phyloP scores from a whole-genome alignment of 2,888 invertebrate genomes.

The Orthonychiurus folsomi region DNA sequence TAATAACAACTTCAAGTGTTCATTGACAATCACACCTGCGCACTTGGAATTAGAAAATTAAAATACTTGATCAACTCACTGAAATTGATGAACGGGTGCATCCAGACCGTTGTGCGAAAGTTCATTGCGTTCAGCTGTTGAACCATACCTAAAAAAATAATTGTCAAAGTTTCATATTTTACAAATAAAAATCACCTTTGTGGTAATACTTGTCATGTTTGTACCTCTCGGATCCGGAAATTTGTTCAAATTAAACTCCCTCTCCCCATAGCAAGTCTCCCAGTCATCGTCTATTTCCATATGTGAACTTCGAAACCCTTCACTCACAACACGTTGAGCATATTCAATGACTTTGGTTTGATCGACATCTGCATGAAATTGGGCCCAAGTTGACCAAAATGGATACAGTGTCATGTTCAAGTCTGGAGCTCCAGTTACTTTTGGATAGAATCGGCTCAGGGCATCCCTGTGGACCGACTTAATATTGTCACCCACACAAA shows the following conservation, averaged over 20 bases:
- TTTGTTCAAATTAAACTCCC: slow-evolving; percentile 59
- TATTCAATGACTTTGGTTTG: slow-evolving; percentile 25
- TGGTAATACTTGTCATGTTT: neutral
- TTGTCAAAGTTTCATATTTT: slow-evolving; percentile 3
- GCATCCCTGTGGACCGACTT: slow-evolving; percentile 20
- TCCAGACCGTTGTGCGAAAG: slow-evolving; percentile 71
- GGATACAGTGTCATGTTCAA: slow-evolving; percentile 18
- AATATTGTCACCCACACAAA: slow-evolving; percentile 22
- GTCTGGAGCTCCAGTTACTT: slow-evolving; percentile 21
- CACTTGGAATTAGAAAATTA: too few species aligned
- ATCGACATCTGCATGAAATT: slow-evolving; percentile 18
- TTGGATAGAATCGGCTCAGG: slow-evolving; percentile 14
- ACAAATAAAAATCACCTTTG: neutral
- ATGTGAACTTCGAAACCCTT: slow-evolving; percentile 45
- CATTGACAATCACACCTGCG: neutral
- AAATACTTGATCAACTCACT: too few species aligned
- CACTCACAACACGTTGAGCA: slow-evolving; percentile 20
- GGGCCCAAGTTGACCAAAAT: slow-evolving; percentile 27
- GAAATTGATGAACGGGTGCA: slow-evolving; percentile 73
- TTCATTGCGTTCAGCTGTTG: slow-evolving; percentile 46
- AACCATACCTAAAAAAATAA: slow-evolving; percentile 27
- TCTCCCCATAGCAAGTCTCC: slow-evolving; percentile 77
- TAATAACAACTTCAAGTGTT: too few species aligned
- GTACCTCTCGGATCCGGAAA: slow-evolving; percentile 50
- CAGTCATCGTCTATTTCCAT: slow-evolving; percentile 81